Evolutionary conservation across 2,888 invertebrate genomes (phyloP), one percentile per base, ranked within the genome.

Genomic region (Dendrolimus pini): DNA sequence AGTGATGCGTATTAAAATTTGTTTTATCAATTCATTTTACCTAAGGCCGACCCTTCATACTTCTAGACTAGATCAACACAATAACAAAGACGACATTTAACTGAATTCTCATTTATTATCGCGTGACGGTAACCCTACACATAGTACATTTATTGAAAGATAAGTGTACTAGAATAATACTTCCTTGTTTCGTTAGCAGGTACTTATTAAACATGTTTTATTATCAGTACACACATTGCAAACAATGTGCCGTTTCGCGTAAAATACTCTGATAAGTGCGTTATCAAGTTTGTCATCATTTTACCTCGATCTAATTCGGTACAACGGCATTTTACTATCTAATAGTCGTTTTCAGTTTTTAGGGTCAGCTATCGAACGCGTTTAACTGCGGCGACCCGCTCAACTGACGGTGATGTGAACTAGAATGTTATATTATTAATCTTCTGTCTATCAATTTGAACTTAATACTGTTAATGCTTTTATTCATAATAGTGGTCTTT

Each of bases 301-400:
- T 80, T 80, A 77, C 81, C 82, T 80, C 82, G 80, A 79, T 83
- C 82, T 77, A 81, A 78, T 83, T 84, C 67, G 67, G 74, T 71
- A 74, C 72, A 74, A 71, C 69, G 65, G 66, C 63, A 67, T 52
- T 60, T 57, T 66, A 65, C 63, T 70, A 70, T 72, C 67, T 65
- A 69, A 66, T 60, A 66, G 59, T 64, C 60, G 64, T 60, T 69
- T 63, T 65, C 59, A 68, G 67, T 68, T 67, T 66, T 70, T 74
- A 70, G 68, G 68, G 65, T 66, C 67, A 67, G 65, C 65, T 54
- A 57, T 64, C 57, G 58, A 47, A 56, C 66, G 60, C 64, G 61
- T 67, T 63, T 65, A 64, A 65, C 57, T 60, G 58, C 58, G 54
- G 53, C 56, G 56, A 57, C 60, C 56, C 58, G 58, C 56, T 60